Base-by-base conservation (phyloP, 2,797 vertebrate genomes). In the Myiothlypis chrysogaster region DNA sequence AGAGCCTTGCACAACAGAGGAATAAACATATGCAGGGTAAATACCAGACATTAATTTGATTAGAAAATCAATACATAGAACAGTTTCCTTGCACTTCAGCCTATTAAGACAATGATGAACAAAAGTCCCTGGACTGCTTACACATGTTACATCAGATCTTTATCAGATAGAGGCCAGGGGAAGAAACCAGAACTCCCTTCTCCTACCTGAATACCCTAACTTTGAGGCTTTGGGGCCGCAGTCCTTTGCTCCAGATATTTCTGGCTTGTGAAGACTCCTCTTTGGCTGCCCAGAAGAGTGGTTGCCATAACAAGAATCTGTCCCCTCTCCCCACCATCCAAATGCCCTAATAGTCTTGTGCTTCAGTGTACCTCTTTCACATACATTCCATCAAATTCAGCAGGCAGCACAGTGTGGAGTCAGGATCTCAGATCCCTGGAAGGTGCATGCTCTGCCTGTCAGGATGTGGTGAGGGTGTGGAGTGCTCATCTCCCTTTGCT, bases 1-100 rank as follows among this genome's bases (percentile, higher is more conserved):
- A 77, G 7, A 64, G 37, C 37, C 49, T 91, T 86, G 65, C n/a
- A 78, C 57, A 71, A 71, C 32, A 91, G 46, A 78, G 30, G 23
- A 90, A 91, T 75, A 91, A 93, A 78, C 80, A 83, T 87, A 83
- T 41, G 61, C 46, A 94, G 61, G 73, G 50, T 86, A 78, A 94
- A 94, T 81, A 90, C 8, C 32, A 86, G 85, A 41, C 57, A 50
- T 63, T 83, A 83, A 94, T 90, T 91, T 93, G 37, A 92, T 94
- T 91, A 91, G 65, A 81, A 94, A 96, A 94, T 94, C 93, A 83
- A 91, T 94, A 83, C 50, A 57, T 71, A 78, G 69, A 86, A 71
- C 76, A 94, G 65, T 47, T 94, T 81, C 72, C 76, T 93, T 89
- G 68, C 91, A 83, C 69, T 95, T 93, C 41, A 81, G 65, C 88